Evolutionary conservation across 2,888 invertebrate genomes (phyloP).

Genomic region (Syrphus vitripennis): DNA sequence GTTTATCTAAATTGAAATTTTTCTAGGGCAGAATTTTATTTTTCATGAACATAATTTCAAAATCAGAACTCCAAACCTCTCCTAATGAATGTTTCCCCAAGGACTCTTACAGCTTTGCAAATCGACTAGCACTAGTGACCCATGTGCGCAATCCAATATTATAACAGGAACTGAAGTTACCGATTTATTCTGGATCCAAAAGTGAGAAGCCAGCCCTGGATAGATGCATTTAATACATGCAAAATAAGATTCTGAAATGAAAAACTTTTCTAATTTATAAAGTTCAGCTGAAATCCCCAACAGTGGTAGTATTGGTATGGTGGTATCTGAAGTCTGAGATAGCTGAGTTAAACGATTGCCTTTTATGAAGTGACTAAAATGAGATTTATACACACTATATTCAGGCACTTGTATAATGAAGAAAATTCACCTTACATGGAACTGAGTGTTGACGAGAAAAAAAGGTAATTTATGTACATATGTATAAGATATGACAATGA

Average conservation of each 20-base stretch:
- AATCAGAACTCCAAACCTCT: too few relatives aligned
- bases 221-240: neutral
- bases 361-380: conserved; percentile 8
- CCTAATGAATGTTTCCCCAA: too few relatives aligned
- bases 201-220: neutral
- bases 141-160: too few relatives aligned
- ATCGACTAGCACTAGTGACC: too few relatives aligned
- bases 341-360: conserved; percentile 10
- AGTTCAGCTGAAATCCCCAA: conserved; percentile 4
- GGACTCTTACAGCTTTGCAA: too few relatives aligned
- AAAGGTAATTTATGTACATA: neutral
- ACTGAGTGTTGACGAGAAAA: neutral
- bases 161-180: too few relatives aligned
- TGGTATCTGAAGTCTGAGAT: neutral
- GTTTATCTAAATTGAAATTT: too few relatives aligned
- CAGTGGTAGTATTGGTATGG: neutral
- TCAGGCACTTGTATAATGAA: neutral
- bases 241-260: conserved; percentile 3
- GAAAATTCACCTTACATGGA: neutral
- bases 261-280: conserved; percentile 44
- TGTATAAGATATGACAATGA: neutral
- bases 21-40: too few relatives aligned
- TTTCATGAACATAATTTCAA: too few relatives aligned
- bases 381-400: neutral
- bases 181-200: too few relatives aligned